Percentiles rank a stretch among this genome's conserved stretches.
Conservation (phyloP, 2,888 invertebrate genomes). For the Synanthedon formicaeformis region DNA sequence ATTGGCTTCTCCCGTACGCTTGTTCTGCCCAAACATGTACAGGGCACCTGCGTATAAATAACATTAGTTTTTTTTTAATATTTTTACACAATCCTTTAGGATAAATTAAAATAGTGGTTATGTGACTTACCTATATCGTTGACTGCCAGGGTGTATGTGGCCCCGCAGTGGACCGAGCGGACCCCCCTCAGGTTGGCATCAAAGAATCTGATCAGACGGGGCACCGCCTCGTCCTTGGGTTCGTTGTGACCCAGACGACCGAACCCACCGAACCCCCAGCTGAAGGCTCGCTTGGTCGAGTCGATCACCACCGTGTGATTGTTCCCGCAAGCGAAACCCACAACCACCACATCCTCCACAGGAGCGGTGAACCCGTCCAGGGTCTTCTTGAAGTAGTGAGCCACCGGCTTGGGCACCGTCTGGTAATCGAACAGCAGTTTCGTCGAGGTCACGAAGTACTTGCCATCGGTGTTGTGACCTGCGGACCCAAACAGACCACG, state of each 20-base stretch:
- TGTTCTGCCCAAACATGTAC: slow-evolving; percentile 91
- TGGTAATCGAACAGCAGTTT: slow-evolving; percentile 90
- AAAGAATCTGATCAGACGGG: slow-evolving; percentile 87
- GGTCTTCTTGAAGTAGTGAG: slow-evolving; percentile 87
- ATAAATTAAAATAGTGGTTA: too few species aligned
- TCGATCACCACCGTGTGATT: slow-evolving; percentile 94
- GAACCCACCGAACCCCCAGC: slow-evolving; percentile 97
- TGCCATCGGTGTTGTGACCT: slow-evolving; percentile 95
- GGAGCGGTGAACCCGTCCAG: slow-evolving; percentile 88
- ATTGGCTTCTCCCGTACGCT: slow-evolving; percentile 93
- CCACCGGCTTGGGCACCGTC: slow-evolving; percentile 85
- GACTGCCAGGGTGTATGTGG: slow-evolving; percentile 87
- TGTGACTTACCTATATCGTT: slow-evolving; percentile 76
- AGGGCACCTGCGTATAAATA: slow-evolving; percentile 63
- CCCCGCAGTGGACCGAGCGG: slow-evolving; percentile 84
- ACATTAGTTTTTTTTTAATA: too few species aligned
- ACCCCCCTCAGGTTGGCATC: slow-evolving; percentile 83
- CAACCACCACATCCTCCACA: slow-evolving; percentile 86
- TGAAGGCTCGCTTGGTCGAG: slow-evolving; percentile 87
- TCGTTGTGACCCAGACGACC: slow-evolving; percentile 94
- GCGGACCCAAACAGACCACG: slow-evolving; percentile 1
- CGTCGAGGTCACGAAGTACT: slow-evolving; percentile 91
- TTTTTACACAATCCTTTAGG: too few species aligned
- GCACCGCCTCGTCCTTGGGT: slow-evolving; percentile 90
- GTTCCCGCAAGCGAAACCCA: slow-evolving; percentile 90